Conservation (phyloP, 2,888 invertebrate species). For the Nemotelus pantherinus region DNA sequence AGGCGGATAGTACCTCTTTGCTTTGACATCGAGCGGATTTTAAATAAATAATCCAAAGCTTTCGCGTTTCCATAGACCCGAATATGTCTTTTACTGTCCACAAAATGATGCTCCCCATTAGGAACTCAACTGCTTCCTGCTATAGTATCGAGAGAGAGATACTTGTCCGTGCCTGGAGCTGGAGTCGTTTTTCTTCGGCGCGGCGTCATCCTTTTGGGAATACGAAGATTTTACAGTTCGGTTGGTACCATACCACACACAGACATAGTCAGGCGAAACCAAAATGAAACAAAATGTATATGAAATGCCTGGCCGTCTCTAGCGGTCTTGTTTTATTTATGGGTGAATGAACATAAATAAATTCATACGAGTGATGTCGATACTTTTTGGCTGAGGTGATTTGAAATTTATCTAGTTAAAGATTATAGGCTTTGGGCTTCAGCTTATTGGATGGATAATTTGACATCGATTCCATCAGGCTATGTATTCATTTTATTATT, state of each 20-base stretch:
- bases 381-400: too few species aligned
- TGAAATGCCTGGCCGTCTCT: not conserved
- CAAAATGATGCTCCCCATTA: constrained; percentile 31
- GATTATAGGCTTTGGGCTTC: too few species aligned
- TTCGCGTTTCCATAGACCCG: not conserved
- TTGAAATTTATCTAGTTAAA: too few species aligned
- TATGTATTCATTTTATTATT: too few species aligned
- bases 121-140: constrained; percentile 37
- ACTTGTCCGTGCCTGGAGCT: not conserved
- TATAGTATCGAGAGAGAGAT: constrained; percentile 20
- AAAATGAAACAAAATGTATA: constrained; percentile 17
- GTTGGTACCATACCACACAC: not conserved
- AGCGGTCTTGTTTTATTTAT: not conserved
- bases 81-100: constrained; percentile 30
- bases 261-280: not conserved
- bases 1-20: not conserved
- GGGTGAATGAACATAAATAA: not conserved
- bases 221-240: constrained; percentile 33
- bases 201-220: constrained; percentile 19
- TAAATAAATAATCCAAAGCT: constrained; percentile 31
- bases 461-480: too few species aligned
- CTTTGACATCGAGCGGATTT: constrained; percentile 8
- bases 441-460: too few species aligned
- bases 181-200: not conserved
- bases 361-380: not conserved